Evolutionary conservation across 2,797 vertebrate species (phyloP), one percentile per base, ranked within the genome.

Genomic region (Acipenser oxyrinchus): DNA sequence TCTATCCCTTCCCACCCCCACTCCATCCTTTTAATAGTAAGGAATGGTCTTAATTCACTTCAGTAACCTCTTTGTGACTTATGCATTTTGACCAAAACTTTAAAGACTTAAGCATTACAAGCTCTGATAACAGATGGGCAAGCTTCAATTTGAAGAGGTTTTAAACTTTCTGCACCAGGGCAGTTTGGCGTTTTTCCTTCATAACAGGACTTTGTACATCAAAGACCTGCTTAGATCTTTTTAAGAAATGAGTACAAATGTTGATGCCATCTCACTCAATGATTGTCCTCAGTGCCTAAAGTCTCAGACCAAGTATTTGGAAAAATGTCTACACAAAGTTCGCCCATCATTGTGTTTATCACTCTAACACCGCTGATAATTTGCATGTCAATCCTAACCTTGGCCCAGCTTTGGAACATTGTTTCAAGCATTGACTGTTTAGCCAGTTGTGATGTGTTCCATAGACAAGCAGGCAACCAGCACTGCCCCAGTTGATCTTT

Each of bases 391-490:
- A 4, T 73, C 70, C 68, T 72, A 80, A 75, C 72, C 67, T 65
- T 49, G 62, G 68, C 68, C 65, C 50, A 51, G 63, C 69, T 81
- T 83, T 77, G 81, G 79, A 82, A 81, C 72, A 68, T 81, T 74
- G 73, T 86, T 81, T 81, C 77, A 88, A 85, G 84, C 74, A 74
- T 81, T 88, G 87, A 89, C 82, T 87, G 90, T 91, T 85, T 84
- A 88, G 84, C 86, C 92, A 88, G 87, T 87, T 82, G 85, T 89
- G 78, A 84, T 82, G 84, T 89, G 88, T 94, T 93, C 87, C 88
- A 88, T 91, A 94, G 95, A 97, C 96, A 98, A 97, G 95, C 96
- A 98, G 95, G 96, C 96, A 98, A 97, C 94, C 95, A 97, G 95
- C 87, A 81, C 94, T 95, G 90, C 90, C 91, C 92, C 85, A 90